phyloP scores from a whole-genome alignment of 2,113 vertebrate species.

The Corythaixoides concolor region DNA sequence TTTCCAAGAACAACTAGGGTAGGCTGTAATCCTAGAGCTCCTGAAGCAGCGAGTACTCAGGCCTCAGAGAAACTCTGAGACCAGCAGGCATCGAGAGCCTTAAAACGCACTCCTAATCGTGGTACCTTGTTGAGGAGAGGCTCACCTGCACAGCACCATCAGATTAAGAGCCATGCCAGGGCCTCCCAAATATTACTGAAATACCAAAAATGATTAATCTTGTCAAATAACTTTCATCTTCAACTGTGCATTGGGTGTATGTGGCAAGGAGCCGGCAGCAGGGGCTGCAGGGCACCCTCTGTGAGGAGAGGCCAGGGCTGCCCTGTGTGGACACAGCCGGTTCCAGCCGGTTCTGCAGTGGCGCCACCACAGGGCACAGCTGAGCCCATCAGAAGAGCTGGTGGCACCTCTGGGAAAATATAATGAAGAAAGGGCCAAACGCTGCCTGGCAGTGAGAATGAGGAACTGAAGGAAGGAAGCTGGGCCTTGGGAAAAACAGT shows the following conservation, averaged over 20 bases:
- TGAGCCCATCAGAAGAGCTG: too few species aligned
- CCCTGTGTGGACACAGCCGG: too few species aligned
- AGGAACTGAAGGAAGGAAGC: too few species aligned
- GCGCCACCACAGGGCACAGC: too few species aligned
- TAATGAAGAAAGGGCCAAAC: fast-evolving
- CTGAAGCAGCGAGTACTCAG: too few species aligned
- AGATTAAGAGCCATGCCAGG: neutral
- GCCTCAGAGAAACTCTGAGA: neutral
- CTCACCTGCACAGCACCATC: neutral
- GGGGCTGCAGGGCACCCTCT: neutral
- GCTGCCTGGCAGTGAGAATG: fast-evolving
- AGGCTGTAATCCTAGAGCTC: neutral
- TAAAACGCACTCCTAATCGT: fast-evolving
- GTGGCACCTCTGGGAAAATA: neutral
- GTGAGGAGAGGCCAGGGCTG: too few species aligned
- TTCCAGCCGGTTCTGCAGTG: too few species aligned
- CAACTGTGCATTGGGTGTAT: fast-evolving
- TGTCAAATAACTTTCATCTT: neutral
- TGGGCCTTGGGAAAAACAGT: neutral
- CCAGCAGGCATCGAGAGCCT: too few species aligned
- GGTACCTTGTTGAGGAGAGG: fast-evolving
- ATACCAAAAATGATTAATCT: neutral
- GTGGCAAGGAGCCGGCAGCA: fast-evolving
- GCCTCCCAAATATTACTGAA: neutral
- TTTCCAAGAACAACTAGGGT: fast-evolving